Evolutionary conservation across 2,113 vertebrate species (phyloP), one percentile per base, ranked within the genome.

Genomic region (Channa argus): DNA sequence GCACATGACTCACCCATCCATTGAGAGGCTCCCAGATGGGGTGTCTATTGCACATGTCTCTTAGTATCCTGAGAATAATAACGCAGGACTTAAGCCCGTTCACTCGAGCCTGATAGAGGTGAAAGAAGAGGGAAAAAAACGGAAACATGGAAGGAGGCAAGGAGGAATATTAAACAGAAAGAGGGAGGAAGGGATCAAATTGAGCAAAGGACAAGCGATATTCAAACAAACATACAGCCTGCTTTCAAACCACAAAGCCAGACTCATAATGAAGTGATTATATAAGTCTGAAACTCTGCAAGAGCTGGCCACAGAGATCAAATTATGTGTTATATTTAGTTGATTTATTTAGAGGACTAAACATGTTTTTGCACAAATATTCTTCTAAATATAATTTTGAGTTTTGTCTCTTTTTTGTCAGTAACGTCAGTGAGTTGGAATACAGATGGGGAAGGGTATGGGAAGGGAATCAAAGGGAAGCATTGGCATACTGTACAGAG

Each of bases 1-100:
- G 61, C 14, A 7, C 45, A 71, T 73, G 91, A 96, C 98, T 98
- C 90, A 99, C 98, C 98, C 98, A 99, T 95, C 98, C 98, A 94
- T 97, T 98, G 71, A 99, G 95, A n/a, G 96, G 96, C 63, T 97
- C 96, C 98, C 98, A 99, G 49, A 95, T 92, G n/a, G 95, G 93
- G 78, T 97, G 95, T 95, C 97, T 95, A 94, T 98, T 99, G 96
- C 98, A 99, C 95, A 98, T 96, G 95, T 99, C 96, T 86, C 98
- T 95, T 60, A 99, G 97, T 94, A 99, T 97, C 85, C 98, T 97
- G 78, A 99, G 96, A 69, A 99, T 95, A 89, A 99, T 98, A 91
- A 99, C 97, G 91, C 98, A 98, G 86, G 98, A 99, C 92, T 99
- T 99, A 93, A 99, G 94, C 93, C 98, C 98, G 63, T 98, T 99